Conservation (phyloP, 2,113 vertebrate genomes). For the Apistogramma diplotaenia region DNA sequence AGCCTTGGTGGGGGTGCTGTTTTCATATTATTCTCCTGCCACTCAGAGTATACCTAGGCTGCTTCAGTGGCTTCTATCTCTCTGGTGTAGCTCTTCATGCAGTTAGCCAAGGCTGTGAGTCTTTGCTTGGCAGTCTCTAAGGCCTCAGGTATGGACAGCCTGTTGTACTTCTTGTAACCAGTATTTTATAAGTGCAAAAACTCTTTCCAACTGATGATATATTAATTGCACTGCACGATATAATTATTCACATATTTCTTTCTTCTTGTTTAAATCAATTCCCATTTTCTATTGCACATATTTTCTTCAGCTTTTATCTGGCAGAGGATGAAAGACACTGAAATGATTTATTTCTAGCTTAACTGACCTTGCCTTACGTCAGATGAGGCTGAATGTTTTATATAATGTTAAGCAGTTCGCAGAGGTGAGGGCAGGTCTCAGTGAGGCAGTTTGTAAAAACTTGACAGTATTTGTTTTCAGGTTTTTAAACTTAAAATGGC, state of each 20-base stretch:
- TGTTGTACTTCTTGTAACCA: no score
- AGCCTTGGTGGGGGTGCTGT: no score
- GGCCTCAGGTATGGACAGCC: no score
- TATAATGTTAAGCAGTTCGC: not conserved
- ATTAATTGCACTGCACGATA: not conserved
- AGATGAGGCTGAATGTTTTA: not conserved
- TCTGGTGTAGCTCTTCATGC: no score
- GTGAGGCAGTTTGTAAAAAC: not conserved
- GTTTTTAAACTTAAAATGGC: not conserved
- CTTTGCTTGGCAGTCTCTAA: no score
- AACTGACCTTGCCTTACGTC: not conserved
- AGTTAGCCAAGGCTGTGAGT: no score
- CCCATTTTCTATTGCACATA: not conserved
- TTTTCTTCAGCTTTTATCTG: slow-evolving; percentile 26
- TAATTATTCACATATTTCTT: not conserved
- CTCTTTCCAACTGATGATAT: not conserved
- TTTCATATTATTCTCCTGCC: no score
- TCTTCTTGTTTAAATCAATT: slow-evolving; percentile 5
- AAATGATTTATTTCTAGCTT: not conserved
- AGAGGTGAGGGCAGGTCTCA: not conserved
- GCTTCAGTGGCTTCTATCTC: no score
- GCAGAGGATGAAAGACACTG: not conserved
- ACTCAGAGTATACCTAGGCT: no score
- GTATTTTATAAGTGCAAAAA: no score
- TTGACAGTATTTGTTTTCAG: not conserved